Evolutionary conservation across 1,140 invertebrate species (phyloP).

Genomic region (Oryctes rhinoceros): DNA sequence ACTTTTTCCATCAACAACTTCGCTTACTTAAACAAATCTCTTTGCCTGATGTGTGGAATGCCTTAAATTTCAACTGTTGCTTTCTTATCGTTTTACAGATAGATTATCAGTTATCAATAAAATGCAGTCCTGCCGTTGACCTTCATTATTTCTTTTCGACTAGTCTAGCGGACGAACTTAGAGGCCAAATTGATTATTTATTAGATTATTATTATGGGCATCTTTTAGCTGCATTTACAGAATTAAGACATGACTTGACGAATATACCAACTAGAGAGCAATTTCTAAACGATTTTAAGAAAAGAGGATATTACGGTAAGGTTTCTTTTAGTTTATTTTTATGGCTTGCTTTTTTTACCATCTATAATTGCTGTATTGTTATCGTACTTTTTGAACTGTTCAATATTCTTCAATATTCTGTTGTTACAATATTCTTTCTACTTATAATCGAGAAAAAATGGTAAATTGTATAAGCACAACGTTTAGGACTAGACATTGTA

Average conservation of each 20-base stretch:
- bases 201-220: constrained; percentile 55
- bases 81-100: constrained; percentile 59
- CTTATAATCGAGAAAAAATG: too few species aligned
- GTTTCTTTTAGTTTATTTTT: not conserved
- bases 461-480: too few species aligned
- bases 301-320: constrained; percentile 55
- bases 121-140: constrained; percentile 64
- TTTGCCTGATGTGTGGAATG: not conserved
- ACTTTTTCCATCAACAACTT: too few species aligned
- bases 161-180: constrained; percentile 56
- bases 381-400: too few species aligned
- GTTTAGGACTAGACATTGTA: too few species aligned
- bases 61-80: not conserved
- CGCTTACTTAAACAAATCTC: too few species aligned
- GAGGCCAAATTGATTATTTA: constrained; percentile 51
- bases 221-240: constrained; percentile 46
- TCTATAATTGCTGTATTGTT: too few species aligned
- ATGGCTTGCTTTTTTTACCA: too few species aligned
- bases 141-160: constrained; percentile 65
- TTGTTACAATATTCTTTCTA: too few species aligned
- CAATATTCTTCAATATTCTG: too few species aligned
- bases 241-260: constrained; percentile 52
- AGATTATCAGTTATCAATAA: constrained; percentile 64
- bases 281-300: constrained; percentile 52
- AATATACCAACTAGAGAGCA: constrained; percentile 52